A percentile compares a stretch with the other conserved stretches of the same genome.
Evolutionary conservation across 2,113 vertebrate species (phyloP).

Genomic region (Microcebus lehilahytsara): DNA sequence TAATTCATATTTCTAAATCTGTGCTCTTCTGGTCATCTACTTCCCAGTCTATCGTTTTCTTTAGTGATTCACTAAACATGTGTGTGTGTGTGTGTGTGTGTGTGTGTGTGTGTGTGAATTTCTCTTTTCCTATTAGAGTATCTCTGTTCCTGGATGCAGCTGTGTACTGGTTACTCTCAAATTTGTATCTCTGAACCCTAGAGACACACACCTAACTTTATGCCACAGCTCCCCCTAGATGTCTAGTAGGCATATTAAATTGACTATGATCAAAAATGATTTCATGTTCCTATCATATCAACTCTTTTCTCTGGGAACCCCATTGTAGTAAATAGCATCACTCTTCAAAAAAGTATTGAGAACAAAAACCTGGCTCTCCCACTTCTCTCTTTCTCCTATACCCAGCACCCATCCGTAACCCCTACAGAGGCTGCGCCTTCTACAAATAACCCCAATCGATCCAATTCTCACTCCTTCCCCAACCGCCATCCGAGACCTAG

Average conservation of each 20-base stretch:
- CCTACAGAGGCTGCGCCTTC: not conserved
- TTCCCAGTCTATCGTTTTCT: not conserved
- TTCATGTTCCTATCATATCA: not conserved
- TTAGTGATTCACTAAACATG: not conserved
- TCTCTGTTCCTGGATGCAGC: not conserved
- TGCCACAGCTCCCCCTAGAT: not conserved
- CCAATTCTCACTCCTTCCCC: not conserved
- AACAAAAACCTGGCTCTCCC: not conserved
- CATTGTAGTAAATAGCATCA: not conserved
- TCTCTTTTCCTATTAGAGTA: not conserved
- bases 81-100: too few species aligned
- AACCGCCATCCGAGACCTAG: not conserved
- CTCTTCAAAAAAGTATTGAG: not conserved
- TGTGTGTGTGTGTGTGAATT: not conserved
- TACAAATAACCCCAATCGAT: not conserved
- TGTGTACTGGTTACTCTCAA: not conserved
- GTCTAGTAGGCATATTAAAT: not conserved
- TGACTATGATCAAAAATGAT: not conserved
- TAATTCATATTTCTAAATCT: not conserved
- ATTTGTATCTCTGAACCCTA: not conserved
- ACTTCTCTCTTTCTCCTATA: not conserved
- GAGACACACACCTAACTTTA: not conserved
- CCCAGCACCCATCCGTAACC: not conserved
- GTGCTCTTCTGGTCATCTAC: not conserved
- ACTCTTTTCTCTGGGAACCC: not conserved